Percentiles rank a stretch among this genome's conserved stretches.
Evolutionary conservation across 1,140 invertebrate species (phyloP).

Genomic region (Thaumetopoea pityocampa): DNA sequence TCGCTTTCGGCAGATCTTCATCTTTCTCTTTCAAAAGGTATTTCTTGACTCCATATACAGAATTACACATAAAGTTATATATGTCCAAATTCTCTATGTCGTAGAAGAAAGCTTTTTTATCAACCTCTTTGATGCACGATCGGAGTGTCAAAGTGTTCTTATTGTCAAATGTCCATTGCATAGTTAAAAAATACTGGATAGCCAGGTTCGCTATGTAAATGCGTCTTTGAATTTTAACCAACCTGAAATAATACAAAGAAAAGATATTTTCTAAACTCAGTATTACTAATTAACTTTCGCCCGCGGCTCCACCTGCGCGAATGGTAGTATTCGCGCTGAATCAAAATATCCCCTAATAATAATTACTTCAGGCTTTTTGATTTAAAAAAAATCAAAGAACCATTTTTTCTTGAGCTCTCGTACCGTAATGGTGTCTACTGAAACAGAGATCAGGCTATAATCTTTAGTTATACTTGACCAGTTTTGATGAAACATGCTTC

Average conservation of each 20-base stretch:
- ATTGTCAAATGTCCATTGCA: constrained; percentile 90
- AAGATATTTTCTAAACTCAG: neutral
- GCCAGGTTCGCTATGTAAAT: constrained; percentile 86
- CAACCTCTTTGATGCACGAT: constrained; percentile 76
- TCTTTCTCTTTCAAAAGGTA: constrained; percentile 77
- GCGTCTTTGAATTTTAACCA: constrained; percentile 87
- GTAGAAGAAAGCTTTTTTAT: constrained; percentile 80
- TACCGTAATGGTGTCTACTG: too few species aligned
- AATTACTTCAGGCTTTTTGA: too few species aligned
- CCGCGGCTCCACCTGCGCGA: too few species aligned
- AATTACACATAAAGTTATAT: constrained; percentile 3
- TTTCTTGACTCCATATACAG: constrained; percentile 65
- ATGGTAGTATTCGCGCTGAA: too few species aligned
- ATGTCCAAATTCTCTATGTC: constrained; percentile 27
- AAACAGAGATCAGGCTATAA: too few species aligned
- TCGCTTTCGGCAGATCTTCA: constrained; percentile 56
- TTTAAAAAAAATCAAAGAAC: too few species aligned
- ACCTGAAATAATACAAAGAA: constrained; percentile 70
- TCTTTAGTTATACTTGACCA: too few species aligned
- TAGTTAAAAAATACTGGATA: constrained; percentile 86
- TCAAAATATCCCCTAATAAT: too few species aligned
- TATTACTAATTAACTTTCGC: neutral
- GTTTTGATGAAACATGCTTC: too few species aligned
- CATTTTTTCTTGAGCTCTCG: too few species aligned
- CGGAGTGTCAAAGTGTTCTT: constrained; percentile 82